Percentiles rank a stretch among this genome's conserved stretches.
Evolutionary conservation across 2,797 vertebrate species (phyloP).

Genomic region (Lithobates pipiens): DNA sequence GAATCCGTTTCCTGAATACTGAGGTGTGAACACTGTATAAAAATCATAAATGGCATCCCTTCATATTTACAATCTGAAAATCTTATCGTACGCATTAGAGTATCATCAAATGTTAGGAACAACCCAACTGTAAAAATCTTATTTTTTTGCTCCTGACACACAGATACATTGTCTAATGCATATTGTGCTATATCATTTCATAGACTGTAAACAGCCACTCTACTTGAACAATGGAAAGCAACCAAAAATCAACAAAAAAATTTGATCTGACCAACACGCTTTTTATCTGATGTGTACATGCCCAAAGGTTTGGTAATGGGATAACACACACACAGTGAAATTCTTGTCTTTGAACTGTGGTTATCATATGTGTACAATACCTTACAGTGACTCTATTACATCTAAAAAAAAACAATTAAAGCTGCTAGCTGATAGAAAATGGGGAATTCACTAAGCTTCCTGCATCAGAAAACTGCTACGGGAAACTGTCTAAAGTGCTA

Average conservation of each 20-base stretch:
- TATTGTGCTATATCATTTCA: too few species aligned
- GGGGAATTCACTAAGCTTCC: too few species aligned
- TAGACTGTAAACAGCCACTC: too few species aligned
- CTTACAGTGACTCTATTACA: too few species aligned
- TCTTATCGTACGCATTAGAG: neutral
- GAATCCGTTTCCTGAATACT: conserved; percentile 17
- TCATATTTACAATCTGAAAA: neutral
- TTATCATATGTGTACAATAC: too few species aligned
- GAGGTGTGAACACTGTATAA: neutral
- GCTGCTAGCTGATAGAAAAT: too few species aligned
- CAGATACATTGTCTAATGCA: neutral
- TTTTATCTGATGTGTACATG: neutral
- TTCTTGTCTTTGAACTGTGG: too few species aligned
- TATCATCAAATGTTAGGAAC: neutral
- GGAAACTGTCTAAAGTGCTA: too few species aligned
- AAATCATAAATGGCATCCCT: neutral
- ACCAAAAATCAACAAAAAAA: neutral
- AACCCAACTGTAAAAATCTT: neutral
- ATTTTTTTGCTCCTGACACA: neutral
- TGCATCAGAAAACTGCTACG: too few species aligned
- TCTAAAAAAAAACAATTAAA: too few species aligned
- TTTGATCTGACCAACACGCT: neutral
- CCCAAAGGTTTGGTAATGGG: too few species aligned
- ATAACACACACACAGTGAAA: too few species aligned
- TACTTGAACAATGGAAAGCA: neutral